phyloP scores from a whole-genome alignment of 2,888 invertebrate genomes.

The Cataglyphis livida region DNA sequence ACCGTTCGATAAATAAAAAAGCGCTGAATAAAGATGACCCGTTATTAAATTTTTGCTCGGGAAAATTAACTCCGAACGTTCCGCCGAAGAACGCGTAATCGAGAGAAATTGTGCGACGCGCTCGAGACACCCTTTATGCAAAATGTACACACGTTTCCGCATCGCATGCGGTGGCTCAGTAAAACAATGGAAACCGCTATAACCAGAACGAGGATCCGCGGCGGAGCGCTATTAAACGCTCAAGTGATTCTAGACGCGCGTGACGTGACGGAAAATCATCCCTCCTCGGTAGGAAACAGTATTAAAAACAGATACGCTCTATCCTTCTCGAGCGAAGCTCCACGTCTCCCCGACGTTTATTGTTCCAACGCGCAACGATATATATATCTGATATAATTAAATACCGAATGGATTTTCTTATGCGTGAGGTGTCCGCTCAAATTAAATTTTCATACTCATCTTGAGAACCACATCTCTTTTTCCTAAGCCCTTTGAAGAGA shows the following conservation, averaged over 20 bases:
- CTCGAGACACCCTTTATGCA: constrained; percentile 35
- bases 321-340: background rate
- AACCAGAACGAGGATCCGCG: constrained; percentile 64
- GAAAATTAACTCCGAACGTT: constrained; percentile 27
- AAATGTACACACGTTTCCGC: constrained; percentile 41
- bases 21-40: constrained; percentile 39
- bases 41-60: constrained; percentile 39
- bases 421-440: background rate
- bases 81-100: constrained; percentile 28
- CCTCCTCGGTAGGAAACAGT: constrained; percentile 12
- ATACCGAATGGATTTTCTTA: background rate
- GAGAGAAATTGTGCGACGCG: constrained; percentile 33
- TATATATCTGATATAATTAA: constrained; percentile 13
- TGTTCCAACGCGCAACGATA: background rate
- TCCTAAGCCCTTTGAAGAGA: no score
- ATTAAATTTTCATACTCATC: background rate
- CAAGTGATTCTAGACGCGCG: constrained; percentile 59
- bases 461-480: background rate
- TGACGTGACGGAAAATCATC: constrained; percentile 48
- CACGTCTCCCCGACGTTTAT: background rate
- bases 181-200: constrained; percentile 68
- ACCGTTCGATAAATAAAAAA: constrained; percentile 6
- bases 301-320: constrained; percentile 29
- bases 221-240: constrained; percentile 67
- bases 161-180: constrained; percentile 42